A percentile compares a stretch with the other conserved stretches of the same genome.
Conservation (phyloP, 2,888 invertebrate genomes). For the Tigriopus californicus region DNA sequence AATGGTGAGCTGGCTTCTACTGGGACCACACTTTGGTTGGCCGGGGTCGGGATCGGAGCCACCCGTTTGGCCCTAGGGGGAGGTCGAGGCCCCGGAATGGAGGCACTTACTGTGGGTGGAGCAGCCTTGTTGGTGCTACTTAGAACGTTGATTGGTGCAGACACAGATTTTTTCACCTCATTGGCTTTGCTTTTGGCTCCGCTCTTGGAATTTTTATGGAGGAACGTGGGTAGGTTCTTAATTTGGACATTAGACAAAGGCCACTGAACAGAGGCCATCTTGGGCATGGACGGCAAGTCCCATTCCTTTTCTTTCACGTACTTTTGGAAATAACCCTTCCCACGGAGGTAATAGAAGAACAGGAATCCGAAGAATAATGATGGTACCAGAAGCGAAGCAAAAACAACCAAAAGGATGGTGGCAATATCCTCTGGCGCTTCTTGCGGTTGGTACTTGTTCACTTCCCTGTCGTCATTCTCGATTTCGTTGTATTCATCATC, state of each 20-base stretch:
- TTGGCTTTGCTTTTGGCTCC: not conserved
- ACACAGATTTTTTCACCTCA: not conserved
- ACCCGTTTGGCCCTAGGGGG: constrained; percentile 15
- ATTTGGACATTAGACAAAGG: not conserved
- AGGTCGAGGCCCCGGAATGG: not conserved
- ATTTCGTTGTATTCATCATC: constrained; percentile 22
- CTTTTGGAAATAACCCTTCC: constrained; percentile 18
- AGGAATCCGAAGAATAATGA: constrained; percentile 21
- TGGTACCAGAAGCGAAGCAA: constrained; percentile 22
- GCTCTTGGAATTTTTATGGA: not conserved
- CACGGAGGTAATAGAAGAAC: constrained; percentile 23
- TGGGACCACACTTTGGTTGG: not conserved
- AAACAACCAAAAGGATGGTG: constrained; percentile 21
- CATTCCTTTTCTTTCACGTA: constrained; percentile 16
- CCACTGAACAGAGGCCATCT: not conserved
- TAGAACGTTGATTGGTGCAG: not conserved
- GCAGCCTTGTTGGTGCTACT: not conserved
- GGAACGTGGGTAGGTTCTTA: not conserved
- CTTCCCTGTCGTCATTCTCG: constrained; percentile 22
- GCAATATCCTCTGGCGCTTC: constrained; percentile 20
- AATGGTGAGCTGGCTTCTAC: constrained; percentile 15
- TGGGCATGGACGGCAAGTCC: constrained; percentile 7
- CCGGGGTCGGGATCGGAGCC: not conserved
- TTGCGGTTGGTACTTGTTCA: not conserved
- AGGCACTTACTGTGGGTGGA: not conserved